Base-by-base conservation (phyloP, 2,113 vertebrate genomes). In the Plotosus lineatus region DNA sequence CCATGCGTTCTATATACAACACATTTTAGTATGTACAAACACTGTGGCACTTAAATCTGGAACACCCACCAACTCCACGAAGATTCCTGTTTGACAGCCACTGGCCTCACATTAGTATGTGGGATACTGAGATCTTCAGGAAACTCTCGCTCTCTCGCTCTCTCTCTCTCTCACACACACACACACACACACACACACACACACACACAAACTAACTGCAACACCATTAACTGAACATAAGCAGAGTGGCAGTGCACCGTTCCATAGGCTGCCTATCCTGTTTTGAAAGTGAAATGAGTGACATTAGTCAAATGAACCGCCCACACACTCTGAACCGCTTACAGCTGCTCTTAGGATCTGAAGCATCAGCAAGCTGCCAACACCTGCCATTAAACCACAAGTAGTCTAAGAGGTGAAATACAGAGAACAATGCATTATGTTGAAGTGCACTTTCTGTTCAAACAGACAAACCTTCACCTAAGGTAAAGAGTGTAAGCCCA, bases 221-320 rank as follows among this genome's bases (percentile, higher is more conserved):
- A 82, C 66, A 84, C 78, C 74, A 83, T 85, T 86, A 84, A 83
- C 56, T 72, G 33, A 66, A 79, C 38, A 55, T 63, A 56, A 31
- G 23, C 46, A 1, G 53, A 63, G 75, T 53, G 38, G 36, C 77
- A 55, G 69, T 60, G 75, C 69, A 51, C 60, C 26, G 48, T 82
- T 86, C 74, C 78, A 85, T 82, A 83, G 63, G 71, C 83, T 69
- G 77, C 11, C 8, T 11, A 2, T 68, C 73, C 74, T 84, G 56
- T 84, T 84, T 84, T 84, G 78, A 86, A 84, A 80, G 77, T 73
- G 75, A 83, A 86, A 81, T 83, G 75, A 86, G 66, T 84, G 69
- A 74, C 83, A 83, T 86, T 83, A 85, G 82, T 84, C 80, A 78
- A 82, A 84, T 84, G 73, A 78, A 74, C 55, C 80, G 8, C 83